A percentile compares a stretch with the other conserved stretches of the same genome.
Conservation (phyloP, 2,797 vertebrate genomes). For the Ceyx erithaca region DNA sequence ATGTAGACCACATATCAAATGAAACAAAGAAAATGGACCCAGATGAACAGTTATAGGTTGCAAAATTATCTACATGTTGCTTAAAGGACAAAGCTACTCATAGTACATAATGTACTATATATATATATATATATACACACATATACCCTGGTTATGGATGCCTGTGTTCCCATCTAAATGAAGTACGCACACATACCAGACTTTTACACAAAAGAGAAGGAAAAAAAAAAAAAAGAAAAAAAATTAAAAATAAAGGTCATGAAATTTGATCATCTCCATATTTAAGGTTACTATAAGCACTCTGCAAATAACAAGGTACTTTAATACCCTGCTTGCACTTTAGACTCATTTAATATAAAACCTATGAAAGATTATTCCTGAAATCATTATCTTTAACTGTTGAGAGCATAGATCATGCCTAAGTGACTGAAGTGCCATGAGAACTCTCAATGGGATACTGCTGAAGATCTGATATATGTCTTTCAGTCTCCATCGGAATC, state of each 20-base stretch:
- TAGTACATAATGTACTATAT: neutral
- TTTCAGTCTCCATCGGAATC: slow-evolving; percentile 58
- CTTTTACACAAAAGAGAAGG: slow-evolving; percentile 29
- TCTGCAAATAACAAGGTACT: slow-evolving; percentile 80
- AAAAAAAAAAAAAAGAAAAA: neutral
- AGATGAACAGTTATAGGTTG: fast-evolving
- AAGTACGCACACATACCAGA: neutral
- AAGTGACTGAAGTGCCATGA: slow-evolving; percentile 75
- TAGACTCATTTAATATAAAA: slow-evolving; percentile 80
- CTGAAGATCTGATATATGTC: slow-evolving; percentile 73
- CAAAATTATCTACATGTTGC: neutral
- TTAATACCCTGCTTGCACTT: slow-evolving; percentile 78
- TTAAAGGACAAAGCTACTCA: neutral
- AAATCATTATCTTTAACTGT: slow-evolving; percentile 81
- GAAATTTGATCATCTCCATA: slow-evolving; percentile 81
- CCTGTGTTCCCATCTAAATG: neutral
- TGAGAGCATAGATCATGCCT: slow-evolving; percentile 80
- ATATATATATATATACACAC: too few species aligned
- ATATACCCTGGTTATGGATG: neutral
- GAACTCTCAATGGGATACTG: slow-evolving; percentile 70
- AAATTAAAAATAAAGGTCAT: slow-evolving; percentile 81
- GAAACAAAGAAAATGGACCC: neutral
- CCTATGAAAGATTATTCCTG: slow-evolving; percentile 78
- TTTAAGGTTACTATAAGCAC: slow-evolving; percentile 81
- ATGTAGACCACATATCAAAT: neutral